Conservation (phyloP, 1,140 invertebrate species). For the Tetramorium simillimum region DNA sequence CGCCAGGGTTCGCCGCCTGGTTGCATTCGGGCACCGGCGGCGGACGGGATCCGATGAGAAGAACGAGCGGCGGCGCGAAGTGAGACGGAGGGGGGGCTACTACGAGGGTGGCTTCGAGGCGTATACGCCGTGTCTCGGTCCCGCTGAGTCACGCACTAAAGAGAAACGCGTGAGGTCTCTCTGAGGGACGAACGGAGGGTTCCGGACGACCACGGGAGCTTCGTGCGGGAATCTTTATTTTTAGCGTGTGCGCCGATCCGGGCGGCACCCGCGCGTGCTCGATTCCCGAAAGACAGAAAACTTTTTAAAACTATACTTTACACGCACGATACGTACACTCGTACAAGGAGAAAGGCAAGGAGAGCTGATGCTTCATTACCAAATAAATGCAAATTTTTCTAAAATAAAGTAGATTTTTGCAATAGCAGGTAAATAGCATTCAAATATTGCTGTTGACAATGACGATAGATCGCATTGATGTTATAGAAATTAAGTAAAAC, state of each 20-base stretch:
- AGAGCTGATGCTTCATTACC: not conserved
- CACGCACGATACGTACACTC: not conserved
- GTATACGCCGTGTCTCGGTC: conserved; percentile 64
- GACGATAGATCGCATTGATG: not conserved
- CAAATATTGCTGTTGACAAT: not conserved
- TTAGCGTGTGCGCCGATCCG: conserved; percentile 34
- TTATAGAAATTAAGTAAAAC: not conserved
- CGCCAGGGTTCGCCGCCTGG: conserved; percentile 71
- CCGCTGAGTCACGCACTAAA: conserved; percentile 72
- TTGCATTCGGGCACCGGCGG: conserved; percentile 66
- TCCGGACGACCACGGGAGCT: conserved; percentile 37
- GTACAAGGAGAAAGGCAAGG: not conserved
- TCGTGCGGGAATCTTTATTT: conserved; percentile 61
- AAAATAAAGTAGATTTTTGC: not conserved
- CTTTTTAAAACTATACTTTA: conserved; percentile 11
- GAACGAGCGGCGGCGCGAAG: not conserved
- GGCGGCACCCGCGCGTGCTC: conserved; percentile 19
- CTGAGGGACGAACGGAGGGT: conserved; percentile 50
- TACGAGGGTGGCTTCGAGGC: conserved; percentile 65
- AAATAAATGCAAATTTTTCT: not conserved
- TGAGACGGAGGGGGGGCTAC: conserved; percentile 48
- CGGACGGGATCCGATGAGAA: conserved; percentile 41
- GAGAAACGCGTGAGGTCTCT: conserved; percentile 55
- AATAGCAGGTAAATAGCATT: not conserved
- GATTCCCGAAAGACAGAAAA: conserved; percentile 14